These are phyloP conservation scores for Alexandromys oeconomus DNA, from an alignment of 2,797 vertebrate genomes.

Conservation along the genomic window DNA sequence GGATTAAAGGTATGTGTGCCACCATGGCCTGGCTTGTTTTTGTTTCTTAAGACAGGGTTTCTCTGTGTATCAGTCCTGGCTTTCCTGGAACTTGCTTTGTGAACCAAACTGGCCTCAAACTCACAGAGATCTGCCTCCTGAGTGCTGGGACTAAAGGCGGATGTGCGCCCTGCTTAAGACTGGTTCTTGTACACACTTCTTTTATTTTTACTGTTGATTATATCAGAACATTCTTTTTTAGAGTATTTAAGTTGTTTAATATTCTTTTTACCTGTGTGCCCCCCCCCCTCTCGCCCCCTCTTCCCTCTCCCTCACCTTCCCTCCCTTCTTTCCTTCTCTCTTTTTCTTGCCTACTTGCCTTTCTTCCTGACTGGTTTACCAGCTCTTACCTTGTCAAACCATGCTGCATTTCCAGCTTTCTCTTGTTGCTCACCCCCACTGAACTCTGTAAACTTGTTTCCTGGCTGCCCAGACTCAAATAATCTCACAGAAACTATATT, in stretches of 20 bases:
- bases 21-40: too few relatives aligned
- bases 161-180: not conserved
- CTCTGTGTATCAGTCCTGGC: not conserved
- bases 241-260: not conserved
- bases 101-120: not conserved
- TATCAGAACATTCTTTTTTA: not conserved
- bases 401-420: not conserved
- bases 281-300: too few relatives aligned
- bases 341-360: not conserved
- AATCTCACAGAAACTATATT: too few relatives aligned
- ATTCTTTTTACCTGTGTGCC: not conserved
- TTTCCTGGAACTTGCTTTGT: not conserved
- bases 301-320: too few relatives aligned
- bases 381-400: not conserved
- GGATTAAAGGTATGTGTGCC: too few relatives aligned
- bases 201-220: not conserved
- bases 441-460: too few relatives aligned
- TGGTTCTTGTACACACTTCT: not conserved
- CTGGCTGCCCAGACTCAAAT: too few relatives aligned
- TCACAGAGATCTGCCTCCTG: not conserved
- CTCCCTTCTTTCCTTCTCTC: not conserved
- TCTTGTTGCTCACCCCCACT: accelerated
- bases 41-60: not conserved
- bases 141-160: not conserved
- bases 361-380: not conserved